Base-by-base conservation (phyloP, 2,888 invertebrate species). In the Phymatocera aterrima region DNA sequence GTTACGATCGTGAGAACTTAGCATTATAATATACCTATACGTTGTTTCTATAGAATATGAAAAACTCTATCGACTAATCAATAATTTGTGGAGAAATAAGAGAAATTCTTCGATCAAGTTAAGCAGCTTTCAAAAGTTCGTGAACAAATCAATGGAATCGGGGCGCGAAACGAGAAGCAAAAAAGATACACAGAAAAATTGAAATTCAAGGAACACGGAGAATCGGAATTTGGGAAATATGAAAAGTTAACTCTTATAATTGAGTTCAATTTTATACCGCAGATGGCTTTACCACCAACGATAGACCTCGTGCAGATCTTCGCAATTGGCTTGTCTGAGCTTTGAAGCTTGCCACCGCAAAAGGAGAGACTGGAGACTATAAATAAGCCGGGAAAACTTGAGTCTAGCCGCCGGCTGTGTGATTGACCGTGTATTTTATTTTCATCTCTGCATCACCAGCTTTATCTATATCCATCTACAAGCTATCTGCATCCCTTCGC, bases 291-390 rank as follows among this genome's bases (percentile, higher is more conserved):
- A 28, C 12, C 12, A 24, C 51, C 51, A 57, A 28, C 8, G 8
- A 57, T 57, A 57, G 12, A 28, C 3, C 24, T 12, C 57, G 12
- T 43, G 43, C 1, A 43, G 1, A 43, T 4, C 57, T 57, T 57
- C 28, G 18, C 28, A 57, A 57, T 28, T 57, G 57, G 15, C 57
- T 57, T 57, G 57, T 28, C 57, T 28, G 57, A 57, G 57, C 57
- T 57, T 28, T 57, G 28, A 57, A 28, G 57, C 57, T 57, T 28
- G 21, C 15, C 57, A 5, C 57, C 12, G 28, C 15, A 57, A 15
- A 28, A 57, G 5, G 28, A 3, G 28, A 18, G 10, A n/a, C n/a
- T n/a, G n/a, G n/a, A n/a, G 24, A 28, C 21, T 57, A 28, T 24
- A 28, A 57, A 28, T 57, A 57, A 57, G 24, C 57, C 57, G 15